Evolutionary conservation across 2,113 vertebrate species (phyloP), one percentile per base, ranked within the genome.

Genomic region (Pachypanchax playfairii): DNA sequence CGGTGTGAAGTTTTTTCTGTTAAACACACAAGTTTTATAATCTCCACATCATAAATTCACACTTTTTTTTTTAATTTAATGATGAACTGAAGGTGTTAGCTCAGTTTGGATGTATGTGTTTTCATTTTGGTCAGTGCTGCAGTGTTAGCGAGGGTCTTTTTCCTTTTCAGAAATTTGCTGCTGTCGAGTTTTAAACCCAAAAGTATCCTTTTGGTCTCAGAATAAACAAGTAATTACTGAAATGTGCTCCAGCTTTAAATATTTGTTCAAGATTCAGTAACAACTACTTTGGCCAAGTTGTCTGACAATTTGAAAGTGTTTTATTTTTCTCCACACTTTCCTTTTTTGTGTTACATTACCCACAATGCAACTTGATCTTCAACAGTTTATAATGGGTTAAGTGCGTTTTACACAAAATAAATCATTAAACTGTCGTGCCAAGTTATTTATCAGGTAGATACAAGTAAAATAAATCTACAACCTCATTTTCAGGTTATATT

Each of bases 1-100:
- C 59, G 71, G 89, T 93, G 88, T 88, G 65, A 65, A 33, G 63
- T 88, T 29, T 90, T 91, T 88, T 13, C 74, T 83, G 36, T 52
- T n/a, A 54, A 15, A 17, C 33, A 44, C 26, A 43, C 39, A 51
- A 35, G 39, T 5, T 17, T 29, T 29, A 59, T 33, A 20, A 17
- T 2, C 47, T 62, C 25, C 21, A 42, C 20, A 11, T 52, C 35
- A 24, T 9, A 18, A 47, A 31, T 9, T 12, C 29, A 46, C 11
- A 12, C 15, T 5, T 10, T 10, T 28, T 17, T 12, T 6, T 24
- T 24, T 31, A 10, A 9, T 12, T n/a, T 17, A n/a, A 22, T 22
- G 15, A 20, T 25, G 4, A n/a, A n/a, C n/a, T n/a, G n/a, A n/a
- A n/a, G 12, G 10, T 2, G 6, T 18, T 21, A 52, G 28, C 24